These are phyloP conservation scores for Cisticola juncidis DNA, from an alignment of 2,113 vertebrate species.

Conservation along the genomic window DNA sequence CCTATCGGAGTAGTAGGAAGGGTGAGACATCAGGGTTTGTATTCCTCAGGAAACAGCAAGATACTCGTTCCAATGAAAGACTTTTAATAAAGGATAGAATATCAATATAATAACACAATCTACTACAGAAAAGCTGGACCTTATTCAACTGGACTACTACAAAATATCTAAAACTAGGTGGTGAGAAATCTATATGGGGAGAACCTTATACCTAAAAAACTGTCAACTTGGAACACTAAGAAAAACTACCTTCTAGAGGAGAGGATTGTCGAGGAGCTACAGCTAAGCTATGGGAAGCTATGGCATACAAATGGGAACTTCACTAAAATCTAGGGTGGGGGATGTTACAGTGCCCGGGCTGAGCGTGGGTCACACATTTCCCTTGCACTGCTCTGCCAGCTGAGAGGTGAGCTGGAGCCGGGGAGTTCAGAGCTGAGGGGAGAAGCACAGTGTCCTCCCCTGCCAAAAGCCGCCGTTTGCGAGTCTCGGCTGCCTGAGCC, in stretches of 20 bases:
- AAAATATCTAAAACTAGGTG: no score
- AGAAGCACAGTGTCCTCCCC: background rate
- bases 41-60: background rate
- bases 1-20: background rate
- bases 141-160: background rate
- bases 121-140: background rate
- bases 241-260: background rate
- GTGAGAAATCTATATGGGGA: accelerated
- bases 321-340: background rate
- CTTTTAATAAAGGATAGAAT: background rate
- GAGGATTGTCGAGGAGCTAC: no score
- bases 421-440: background rate
- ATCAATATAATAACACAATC: background rate
- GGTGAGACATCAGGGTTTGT: background rate
- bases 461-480: background rate
- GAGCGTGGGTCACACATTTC: background rate
- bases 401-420: background rate
- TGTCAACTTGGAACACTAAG: accelerated
- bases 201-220: background rate
- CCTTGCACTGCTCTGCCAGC: background rate
- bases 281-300: background rate
- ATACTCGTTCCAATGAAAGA: background rate
- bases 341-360: accelerated
- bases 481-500: no score
- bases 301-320: accelerated